Evolutionary conservation across 2,888 invertebrate species (phyloP), one percentile per base, ranked within the genome.

Genomic region (Suillia variegata): DNA sequence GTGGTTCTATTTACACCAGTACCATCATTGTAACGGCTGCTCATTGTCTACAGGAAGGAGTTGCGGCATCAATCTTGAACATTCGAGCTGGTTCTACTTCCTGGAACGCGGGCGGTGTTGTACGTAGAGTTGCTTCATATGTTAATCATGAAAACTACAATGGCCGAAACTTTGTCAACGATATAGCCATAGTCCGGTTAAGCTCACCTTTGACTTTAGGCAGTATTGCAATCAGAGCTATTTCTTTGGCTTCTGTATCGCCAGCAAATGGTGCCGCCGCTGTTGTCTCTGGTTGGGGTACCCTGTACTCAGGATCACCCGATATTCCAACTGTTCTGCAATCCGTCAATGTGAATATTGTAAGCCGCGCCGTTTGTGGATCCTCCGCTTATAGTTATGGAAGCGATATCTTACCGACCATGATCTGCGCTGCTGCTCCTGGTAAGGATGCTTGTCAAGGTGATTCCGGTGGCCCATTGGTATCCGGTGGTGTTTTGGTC

Each of bases 151-250:
- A 68, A 33, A 73, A 76, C 1, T 88, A 85, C 69, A 81, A 81
- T 18, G 74, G 75, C 49, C 64, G 22, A 18, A 67, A 69, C 0
- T 79, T 85, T 82, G 85, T 86, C 63, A 83, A 83, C 66, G 88
- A 88, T 58, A 80, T 88, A n/a, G 87, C 86, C 0, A 65, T 87
- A 1, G 67, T 88, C 5, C 83, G 83, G 78, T 78, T 87, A 2
- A 60, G 79, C 0, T 79, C 75, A 2, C 76, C 84, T 1, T 73
- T 88, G 49, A 63, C 70, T 15, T n/a, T n/a, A n/a, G 83, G 81
- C 49, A 78, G 67, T 57, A 70, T 77, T 0, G 71, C 61, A 2
- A 80, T 84, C 0, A 75, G 77, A 24, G 70, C 81, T 1, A 81
- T 86, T 10, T 62, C 71, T 10, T 70, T 87, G 75, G 74, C 81